Conservation (phyloP, 2,113 vertebrate species). For the Xenopus borealis region DNA sequence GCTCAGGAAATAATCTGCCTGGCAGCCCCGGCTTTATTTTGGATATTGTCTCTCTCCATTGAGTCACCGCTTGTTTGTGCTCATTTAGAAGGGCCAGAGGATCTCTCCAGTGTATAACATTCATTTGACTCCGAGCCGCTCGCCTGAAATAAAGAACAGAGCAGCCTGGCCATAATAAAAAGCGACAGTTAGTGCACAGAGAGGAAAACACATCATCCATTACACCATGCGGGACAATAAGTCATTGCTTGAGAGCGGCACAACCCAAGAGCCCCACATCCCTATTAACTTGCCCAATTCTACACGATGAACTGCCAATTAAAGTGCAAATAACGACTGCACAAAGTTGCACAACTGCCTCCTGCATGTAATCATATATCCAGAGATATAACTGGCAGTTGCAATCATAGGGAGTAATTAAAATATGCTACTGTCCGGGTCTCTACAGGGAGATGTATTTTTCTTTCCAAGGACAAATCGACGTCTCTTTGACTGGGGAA, state of each 20-base stretch:
- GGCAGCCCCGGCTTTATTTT: not conserved
- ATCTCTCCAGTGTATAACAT: constrained; percentile 20
- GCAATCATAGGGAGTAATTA: too few relatives aligned
- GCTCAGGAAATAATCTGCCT: not conserved
- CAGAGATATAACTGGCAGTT: too few relatives aligned
- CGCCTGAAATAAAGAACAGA: constrained; percentile 27
- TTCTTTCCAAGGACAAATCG: too few relatives aligned
- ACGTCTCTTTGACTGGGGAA: too few relatives aligned
- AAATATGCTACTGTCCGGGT: too few relatives aligned
- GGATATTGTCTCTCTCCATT: constrained; percentile 30
- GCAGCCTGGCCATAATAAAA: constrained; percentile 19
- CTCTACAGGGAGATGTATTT: too few relatives aligned
- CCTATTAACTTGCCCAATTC: constrained; percentile 26
- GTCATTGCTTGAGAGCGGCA: constrained; percentile 10
- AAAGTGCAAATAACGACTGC: not conserved
- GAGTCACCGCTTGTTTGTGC: constrained; percentile 22
- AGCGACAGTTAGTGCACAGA: constrained; percentile 22
- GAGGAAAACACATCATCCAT: constrained; percentile 29
- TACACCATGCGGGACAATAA: constrained; percentile 23
- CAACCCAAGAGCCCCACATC: constrained; percentile 1
- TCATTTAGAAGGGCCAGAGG: constrained; percentile 18
- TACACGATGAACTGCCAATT: constrained; percentile 19
- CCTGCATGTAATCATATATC: not conserved
- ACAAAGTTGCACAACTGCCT: not conserved
- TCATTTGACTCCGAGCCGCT: constrained; percentile 24